These are phyloP conservation scores for Columba livia DNA, from an alignment of 2,113 vertebrate genomes.

Conservation along the genomic window DNA sequence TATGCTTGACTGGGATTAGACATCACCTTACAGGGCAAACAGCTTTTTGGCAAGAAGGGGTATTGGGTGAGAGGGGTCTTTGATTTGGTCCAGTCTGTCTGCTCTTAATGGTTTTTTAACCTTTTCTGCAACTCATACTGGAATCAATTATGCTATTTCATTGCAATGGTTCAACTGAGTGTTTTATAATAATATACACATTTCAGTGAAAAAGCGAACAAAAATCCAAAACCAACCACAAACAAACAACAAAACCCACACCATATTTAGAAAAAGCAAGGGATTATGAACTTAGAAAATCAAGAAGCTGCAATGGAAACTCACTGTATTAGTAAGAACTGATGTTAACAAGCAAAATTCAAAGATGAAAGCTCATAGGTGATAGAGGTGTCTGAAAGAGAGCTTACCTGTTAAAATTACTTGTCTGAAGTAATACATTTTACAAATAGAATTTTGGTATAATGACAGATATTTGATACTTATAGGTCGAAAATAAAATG, in stretches of 20 bases:
- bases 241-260: too few relatives aligned
- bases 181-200: background rate
- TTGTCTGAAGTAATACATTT: background rate
- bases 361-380: background rate
- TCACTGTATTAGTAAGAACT: background rate
- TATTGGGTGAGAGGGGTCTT: background rate
- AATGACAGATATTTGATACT: background rate
- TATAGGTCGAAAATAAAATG: background rate
- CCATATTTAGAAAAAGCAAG: background rate
- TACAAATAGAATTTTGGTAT: background rate
- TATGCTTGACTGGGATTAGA: background rate
- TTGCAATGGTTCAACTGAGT: background rate
- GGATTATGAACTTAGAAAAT: background rate
- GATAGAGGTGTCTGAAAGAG: background rate
- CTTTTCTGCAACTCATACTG: background rate
- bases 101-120: background rate
- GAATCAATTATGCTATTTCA: background rate
- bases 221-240: too few relatives aligned
- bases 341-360: constrained; percentile 18
- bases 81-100: background rate
- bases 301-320: background rate
- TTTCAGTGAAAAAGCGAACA: background rate
- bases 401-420: constrained; percentile 7
- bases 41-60: background rate
- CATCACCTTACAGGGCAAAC: background rate